Evolutionary conservation across 2,113 vertebrate species (phyloP), one percentile per base, ranked within the genome.

Genomic region (Nansenia antarctica): DNA sequence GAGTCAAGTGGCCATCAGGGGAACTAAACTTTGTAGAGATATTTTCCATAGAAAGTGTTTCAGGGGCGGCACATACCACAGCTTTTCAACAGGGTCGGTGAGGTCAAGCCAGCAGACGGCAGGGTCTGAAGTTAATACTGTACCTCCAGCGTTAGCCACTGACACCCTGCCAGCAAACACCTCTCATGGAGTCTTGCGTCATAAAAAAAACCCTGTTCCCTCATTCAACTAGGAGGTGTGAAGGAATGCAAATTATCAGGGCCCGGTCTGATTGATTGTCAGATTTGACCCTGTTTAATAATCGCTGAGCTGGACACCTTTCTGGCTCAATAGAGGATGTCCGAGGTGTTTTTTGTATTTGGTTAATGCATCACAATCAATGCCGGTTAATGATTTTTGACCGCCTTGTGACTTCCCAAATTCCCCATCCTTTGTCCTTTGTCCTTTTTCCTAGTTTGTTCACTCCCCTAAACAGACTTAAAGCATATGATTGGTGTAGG

Each of bases 371-470:
- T 65, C 47, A 18, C 32, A 35, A 18, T 31, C n/a, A 0, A 3
- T 45, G 67, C 49, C 54, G 67, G 71, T 78, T 74, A 72, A 81
- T 69, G 27, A 69, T 74, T 81, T 62, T 42, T 22, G 59, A 27
- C 57, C 22, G 57, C 42, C 27, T 65, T 22, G 27, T 72, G 34
- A 65, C 35, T 65, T 59, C n/a, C n/a, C n/a, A n/a, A n/a, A n/a
- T n/a, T n/a, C n/a, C n/a, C n/a, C n/a, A n/a, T n/a, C n/a, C n/a
- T n/a, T n/a, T n/a, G n/a, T n/a, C n/a, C n/a, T n/a, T n/a, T n/a
- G n/a, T n/a, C n/a, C n/a, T n/a, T n/a, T n/a, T n/a, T n/a, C n/a
- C n/a, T n/a, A n/a, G n/a, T n/a, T n/a, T n/a, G n/a, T n/a, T n/a
- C n/a, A n/a, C n/a, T n/a, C n/a, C n/a, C n/a, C n/a, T n/a, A n/a